Conservation (phyloP, 2,113 vertebrate genomes). For the Forbesichthys papilliferus region DNA sequence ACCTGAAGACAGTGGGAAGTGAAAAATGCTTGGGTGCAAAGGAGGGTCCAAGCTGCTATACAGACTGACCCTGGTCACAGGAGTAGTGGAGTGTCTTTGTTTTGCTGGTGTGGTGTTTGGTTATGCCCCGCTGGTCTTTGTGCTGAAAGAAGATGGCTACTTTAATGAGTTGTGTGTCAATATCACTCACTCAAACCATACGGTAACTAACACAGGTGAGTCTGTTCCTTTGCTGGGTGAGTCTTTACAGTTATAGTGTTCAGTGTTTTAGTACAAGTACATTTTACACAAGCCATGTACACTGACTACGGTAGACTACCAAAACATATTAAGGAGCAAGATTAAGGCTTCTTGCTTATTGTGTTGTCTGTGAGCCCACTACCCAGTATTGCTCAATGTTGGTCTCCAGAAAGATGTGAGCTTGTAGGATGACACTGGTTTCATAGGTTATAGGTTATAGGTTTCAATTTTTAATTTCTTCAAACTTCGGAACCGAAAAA, state of each 20-base stretch:
- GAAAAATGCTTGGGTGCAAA: constrained; percentile 48
- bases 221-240: neutral
- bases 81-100: constrained; percentile 83
- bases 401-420: too few relatives aligned
- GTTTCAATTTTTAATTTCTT: neutral
- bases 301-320: too few relatives aligned
- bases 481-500: neutral
- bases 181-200: constrained; percentile 39
- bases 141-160: constrained; percentile 83
- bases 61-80: constrained; percentile 77
- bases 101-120: constrained; percentile 85
- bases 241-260: too few relatives aligned
- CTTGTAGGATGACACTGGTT: too few relatives aligned
- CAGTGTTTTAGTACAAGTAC: too few relatives aligned
- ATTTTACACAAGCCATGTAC: too few relatives aligned
- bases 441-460: too few relatives aligned
- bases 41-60: constrained; percentile 50
- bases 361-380: too few relatives aligned
- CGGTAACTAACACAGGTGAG: constrained; percentile 42
- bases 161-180: constrained; percentile 75
- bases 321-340: neutral
- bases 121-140: constrained; percentile 85
- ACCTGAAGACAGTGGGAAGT: neutral
- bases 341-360: neutral
- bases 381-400: too few relatives aligned